A percentile compares a stretch with the other conserved stretches of the same genome.
phyloP scores from a whole-genome alignment of 2,797 vertebrate species.

The Poecilia wingei region DNA sequence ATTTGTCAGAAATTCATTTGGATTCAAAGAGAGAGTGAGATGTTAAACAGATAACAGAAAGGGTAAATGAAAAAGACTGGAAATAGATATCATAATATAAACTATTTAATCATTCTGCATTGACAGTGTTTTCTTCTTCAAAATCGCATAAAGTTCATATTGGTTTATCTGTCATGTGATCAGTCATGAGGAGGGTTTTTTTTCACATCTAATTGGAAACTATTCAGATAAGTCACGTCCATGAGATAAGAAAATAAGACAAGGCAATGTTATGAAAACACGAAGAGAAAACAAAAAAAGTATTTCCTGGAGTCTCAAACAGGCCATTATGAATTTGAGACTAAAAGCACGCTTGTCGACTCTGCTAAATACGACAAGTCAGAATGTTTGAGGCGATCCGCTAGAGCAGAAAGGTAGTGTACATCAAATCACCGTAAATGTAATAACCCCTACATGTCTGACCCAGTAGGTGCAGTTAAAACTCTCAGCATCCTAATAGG shows the following conservation, averaged over 20 bases:
- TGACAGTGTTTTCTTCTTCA: background rate
- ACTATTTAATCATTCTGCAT: background rate
- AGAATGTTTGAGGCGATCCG: slow-evolving; percentile 3
- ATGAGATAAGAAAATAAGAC: background rate
- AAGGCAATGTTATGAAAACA: background rate
- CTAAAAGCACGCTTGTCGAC: background rate
- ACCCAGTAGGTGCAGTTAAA: slow-evolving; percentile 27
- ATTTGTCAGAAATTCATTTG: background rate
- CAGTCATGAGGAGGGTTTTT: background rate
- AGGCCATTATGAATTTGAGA: background rate
- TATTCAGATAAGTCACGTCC: background rate
- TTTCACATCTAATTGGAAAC: background rate
- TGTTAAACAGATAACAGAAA: background rate
- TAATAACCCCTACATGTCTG: slow-evolving; percentile 25
- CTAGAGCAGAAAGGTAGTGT: slow-evolving; percentile 1
- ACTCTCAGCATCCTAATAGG: slow-evolving; percentile 56
- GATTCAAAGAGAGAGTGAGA: background rate
- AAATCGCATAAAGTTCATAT: background rate
- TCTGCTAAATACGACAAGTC: background rate
- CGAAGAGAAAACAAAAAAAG: background rate
- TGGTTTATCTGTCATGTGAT: slow-evolving; percentile 13
- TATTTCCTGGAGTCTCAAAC: background rate
- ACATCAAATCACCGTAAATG: slow-evolving; percentile 11
- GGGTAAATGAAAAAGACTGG: background rate
- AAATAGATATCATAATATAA: background rate